These are phyloP conservation scores for Corapipo altera DNA, from an alignment of 2,113 vertebrate species.

Conservation along the genomic window DNA sequence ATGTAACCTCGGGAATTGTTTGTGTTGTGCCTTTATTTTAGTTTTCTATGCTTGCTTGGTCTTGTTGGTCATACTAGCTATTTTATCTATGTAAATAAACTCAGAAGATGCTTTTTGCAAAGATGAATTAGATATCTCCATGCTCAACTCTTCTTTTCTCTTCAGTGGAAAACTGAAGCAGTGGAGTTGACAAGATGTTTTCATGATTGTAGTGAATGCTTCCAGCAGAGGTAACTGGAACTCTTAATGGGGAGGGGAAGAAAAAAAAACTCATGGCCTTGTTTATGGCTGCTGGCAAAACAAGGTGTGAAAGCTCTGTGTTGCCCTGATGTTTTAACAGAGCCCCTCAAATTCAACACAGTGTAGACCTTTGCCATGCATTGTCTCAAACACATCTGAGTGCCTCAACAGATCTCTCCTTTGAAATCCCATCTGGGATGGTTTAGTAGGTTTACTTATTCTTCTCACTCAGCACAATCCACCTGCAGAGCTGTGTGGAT, in stretches of 20 bases:
- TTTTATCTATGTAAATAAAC: background rate
- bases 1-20: background rate
- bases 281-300: background rate
- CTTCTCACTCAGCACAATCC: background rate
- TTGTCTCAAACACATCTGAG: background rate
- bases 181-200: background rate
- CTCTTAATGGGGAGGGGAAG: background rate
- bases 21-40: background rate
- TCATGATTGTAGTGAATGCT: background rate
- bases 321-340: background rate
- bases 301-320: background rate
- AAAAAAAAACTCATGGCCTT: background rate
- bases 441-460: background rate
- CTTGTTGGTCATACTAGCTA: background rate
- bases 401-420: background rate
- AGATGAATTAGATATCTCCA: background rate
- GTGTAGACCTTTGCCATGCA: background rate
- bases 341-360: rapidly evolving
- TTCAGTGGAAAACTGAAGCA: background rate
- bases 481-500: background rate
- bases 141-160: background rate
- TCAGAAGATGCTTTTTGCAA: background rate
- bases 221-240: background rate
- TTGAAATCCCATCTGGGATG: background rate
- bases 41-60: background rate